Percentiles rank a stretch among this genome's conserved stretches.
These are phyloP conservation scores for Scolopax mira DNA, from an alignment of 2,113 vertebrate species.

Conservation along the genomic window DNA sequence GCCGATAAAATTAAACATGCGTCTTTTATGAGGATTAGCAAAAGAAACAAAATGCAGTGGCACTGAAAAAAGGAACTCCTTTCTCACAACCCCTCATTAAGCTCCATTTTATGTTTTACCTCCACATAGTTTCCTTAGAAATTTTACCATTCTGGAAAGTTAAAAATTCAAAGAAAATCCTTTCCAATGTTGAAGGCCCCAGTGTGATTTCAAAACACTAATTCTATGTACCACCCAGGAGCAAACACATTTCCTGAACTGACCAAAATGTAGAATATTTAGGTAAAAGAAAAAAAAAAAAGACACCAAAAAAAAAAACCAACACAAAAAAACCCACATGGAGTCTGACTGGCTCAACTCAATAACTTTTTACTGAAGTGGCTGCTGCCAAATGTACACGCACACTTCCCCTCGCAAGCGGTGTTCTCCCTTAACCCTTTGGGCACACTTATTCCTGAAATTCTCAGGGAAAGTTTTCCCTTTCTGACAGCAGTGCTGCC, in stretches of 20 bases:
- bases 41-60: slow-evolving; percentile 12
- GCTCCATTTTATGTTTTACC: slow-evolving; percentile 28
- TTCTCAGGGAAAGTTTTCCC: not conserved
- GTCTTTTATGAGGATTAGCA: slow-evolving; percentile 31
- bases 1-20: not conserved
- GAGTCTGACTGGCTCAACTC: slow-evolving; percentile 55
- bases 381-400: slow-evolving; percentile 49
- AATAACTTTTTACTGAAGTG: slow-evolving; percentile 55
- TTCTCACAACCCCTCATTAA: slow-evolving; percentile 43
- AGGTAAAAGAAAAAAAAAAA: not conserved
- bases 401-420: slow-evolving; percentile 16
- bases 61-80: slow-evolving; percentile 8
- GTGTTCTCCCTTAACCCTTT: slow-evolving; percentile 59
- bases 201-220: slow-evolving; percentile 50
- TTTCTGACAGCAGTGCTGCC: not conserved
- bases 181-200: not conserved
- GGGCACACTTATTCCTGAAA: not conserved
- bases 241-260: slow-evolving; percentile 57
- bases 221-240: slow-evolving; percentile 59
- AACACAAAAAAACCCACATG: slow-evolving; percentile 25
- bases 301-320: not conserved
- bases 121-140: slow-evolving; percentile 38
- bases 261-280: slow-evolving; percentile 56
- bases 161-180: slow-evolving; percentile 60
- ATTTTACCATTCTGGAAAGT: slow-evolving; percentile 45